Evolutionary conservation across 1,140 invertebrate genomes (phyloP), one percentile per base, ranked within the genome.

Genomic region (Macrosteles quadrilineatus): DNA sequence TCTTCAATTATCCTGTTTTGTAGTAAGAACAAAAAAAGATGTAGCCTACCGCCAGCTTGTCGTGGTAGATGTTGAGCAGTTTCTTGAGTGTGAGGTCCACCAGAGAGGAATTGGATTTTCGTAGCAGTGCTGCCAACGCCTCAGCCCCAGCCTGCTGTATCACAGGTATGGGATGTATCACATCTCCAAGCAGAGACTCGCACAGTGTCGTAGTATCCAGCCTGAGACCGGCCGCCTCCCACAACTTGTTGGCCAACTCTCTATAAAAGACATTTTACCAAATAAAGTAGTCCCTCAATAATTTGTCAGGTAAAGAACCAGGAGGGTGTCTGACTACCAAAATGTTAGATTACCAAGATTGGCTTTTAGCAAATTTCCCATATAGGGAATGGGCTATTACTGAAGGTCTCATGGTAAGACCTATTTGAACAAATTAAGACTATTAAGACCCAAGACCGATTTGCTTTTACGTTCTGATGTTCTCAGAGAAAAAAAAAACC

Each of bases 101-200:
- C 43, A 36, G 25, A 14, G 69, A 66, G 11, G 64, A 9, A 17
- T 74, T 19, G 79, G 80, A 75, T 89, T 80, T 76, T 45, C 82
- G 79, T 2, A 97, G 80, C 2, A 93, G 81, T 19, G 85, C 81
- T 0, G 92, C 88, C 32, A 97, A 79, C 0, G 93, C 91, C 70
- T 85, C 81, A 0, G 94, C 89, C 1, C 91, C 88, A 6, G 95
- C 87, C 72, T 88, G 85, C 77, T 96, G 89, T 30, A 98, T 85
- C 69, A 88, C 87, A 71, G 91, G 87, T 30, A 94, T 88, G 0
- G 89, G 84, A 80, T 96, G 92, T 72, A 90, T 87, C 23, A 96
- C 83, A 79, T 97, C 94, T 23, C 83, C 76, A 47, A 96, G 82
- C 57, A 97, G 76, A 73, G 87, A 83, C 29, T 87, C 80, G 72